phyloP scores from a whole-genome alignment of 1,140 invertebrate genomes.

The Calliopsis andreniformis region DNA sequence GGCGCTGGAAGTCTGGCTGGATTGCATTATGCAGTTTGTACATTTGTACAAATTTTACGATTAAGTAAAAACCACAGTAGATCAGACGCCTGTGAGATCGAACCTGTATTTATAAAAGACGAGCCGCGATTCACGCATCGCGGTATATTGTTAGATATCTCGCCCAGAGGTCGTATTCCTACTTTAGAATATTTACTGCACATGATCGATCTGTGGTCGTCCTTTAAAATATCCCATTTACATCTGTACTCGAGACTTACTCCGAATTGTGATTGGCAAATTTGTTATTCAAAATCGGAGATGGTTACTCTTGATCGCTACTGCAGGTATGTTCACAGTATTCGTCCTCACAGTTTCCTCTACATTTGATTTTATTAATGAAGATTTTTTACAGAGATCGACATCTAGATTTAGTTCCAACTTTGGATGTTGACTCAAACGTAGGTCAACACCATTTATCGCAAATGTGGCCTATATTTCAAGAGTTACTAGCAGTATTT shows the following conservation, averaged over 20 bases:
- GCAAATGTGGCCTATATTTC: conserved; percentile 83
- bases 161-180: conserved; percentile 84
- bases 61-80: conserved; percentile 77
- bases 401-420: conserved; percentile 83
- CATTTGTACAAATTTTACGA: conserved; percentile 84
- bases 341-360: neutral
- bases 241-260: conserved; percentile 83
- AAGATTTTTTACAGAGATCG: conserved; percentile 70
- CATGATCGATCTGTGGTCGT: conserved; percentile 83
- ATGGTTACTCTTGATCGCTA: conserved; percentile 85
- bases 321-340: conserved; percentile 81
- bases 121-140: conserved; percentile 83
- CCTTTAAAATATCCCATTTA: conserved; percentile 85
- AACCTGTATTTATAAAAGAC: conserved; percentile 84
- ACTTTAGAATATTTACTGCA: conserved; percentile 84
- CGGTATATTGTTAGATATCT: conserved; percentile 85
- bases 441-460: conserved; percentile 82
- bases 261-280: conserved; percentile 80
- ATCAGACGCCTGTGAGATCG: conserved; percentile 71
- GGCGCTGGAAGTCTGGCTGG: conserved; percentile 82
- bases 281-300: conserved; percentile 83
- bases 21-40: conserved; percentile 84
- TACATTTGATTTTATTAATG: neutral
- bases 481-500: conserved; percentile 81
- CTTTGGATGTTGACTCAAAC: conserved; percentile 84